These are phyloP conservation scores for Stenopsyche tienmushanensis DNA, from an alignment of 1,140 invertebrate genomes.

Conservation along the genomic window DNA sequence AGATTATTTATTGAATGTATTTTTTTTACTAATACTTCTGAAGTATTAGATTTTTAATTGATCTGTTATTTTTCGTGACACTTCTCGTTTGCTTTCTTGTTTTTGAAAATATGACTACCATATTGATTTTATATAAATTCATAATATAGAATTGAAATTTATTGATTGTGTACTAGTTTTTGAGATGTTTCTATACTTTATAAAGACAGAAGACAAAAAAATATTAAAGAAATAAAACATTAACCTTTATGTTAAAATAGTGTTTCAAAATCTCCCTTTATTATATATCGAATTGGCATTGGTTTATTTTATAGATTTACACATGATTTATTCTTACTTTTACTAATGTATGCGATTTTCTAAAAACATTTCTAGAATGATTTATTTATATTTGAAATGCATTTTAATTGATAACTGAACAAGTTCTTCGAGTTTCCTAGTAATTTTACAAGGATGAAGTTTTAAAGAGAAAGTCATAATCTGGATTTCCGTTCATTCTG, in stretches of 20 bases:
- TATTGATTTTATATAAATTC: neutral
- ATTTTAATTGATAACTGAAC: neutral
- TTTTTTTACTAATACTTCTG: neutral
- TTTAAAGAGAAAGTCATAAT: no score
- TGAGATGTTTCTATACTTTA: no score
- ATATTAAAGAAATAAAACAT: no score
- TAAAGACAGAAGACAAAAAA: no score
- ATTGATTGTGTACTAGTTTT: constrained; percentile 1
- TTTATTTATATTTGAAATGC: neutral
- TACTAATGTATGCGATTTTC: neutral
- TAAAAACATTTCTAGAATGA: neutral
- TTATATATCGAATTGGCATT: no score
- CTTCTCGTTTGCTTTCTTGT: neutral
- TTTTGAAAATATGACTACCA: neutral
- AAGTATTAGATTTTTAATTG: neutral
- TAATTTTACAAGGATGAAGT: no score
- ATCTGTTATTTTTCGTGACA: neutral
- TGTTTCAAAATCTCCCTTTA: no score
- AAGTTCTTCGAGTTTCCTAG: neutral
- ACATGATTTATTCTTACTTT: neutral
- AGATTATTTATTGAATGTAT: neutral
- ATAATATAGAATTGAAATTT: neutral
- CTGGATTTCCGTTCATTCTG: constrained; percentile 62
- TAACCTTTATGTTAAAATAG: no score
- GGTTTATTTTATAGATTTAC: no score